phyloP scores from a whole-genome alignment of 2,888 invertebrate genomes.

The Stegophylla sp. region DNA sequence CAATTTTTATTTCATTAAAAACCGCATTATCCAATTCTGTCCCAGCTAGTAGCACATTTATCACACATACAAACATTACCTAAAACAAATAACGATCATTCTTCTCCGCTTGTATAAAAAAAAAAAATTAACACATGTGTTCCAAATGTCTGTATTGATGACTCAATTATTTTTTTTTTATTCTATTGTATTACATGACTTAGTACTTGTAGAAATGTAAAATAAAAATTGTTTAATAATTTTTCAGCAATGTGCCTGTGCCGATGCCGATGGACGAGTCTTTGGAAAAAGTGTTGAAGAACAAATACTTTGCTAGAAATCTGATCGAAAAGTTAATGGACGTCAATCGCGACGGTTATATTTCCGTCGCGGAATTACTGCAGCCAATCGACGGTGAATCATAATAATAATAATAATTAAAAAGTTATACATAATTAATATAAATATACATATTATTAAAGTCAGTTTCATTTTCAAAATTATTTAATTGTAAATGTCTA shows the following conservation, averaged over 20 bases:
- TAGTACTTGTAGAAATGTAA: too few relatives aligned
- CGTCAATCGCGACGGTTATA: conserved; percentile 68
- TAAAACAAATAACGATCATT: too few relatives aligned
- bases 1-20: too few relatives aligned
- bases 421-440: conserved; percentile 42
- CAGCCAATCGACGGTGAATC: conserved; percentile 64
- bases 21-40: too few relatives aligned
- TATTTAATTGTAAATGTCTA: conserved; percentile 47
- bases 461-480: conserved; percentile 45
- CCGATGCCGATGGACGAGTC: conserved; percentile 22
- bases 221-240: not conserved
- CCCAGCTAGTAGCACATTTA: too few relatives aligned
- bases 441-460: conserved; percentile 45
- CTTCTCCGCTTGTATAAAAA: too few relatives aligned
- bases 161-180: too few relatives aligned
- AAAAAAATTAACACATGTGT: too few relatives aligned
- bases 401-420: too few relatives aligned
- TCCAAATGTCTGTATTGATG: too few relatives aligned
- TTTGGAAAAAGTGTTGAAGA: conserved; percentile 67
- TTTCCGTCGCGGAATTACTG: conserved; percentile 69
- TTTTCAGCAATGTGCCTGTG: not conserved
- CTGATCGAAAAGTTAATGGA: conserved; percentile 71
- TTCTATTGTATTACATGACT: too few relatives aligned
- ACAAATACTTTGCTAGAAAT: conserved; percentile 70
- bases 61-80: too few relatives aligned